Percentiles rank a stretch among this genome's conserved stretches.
phyloP scores from a whole-genome alignment of 1,140 invertebrate species.

The Eriocheir sinensis region DNA sequence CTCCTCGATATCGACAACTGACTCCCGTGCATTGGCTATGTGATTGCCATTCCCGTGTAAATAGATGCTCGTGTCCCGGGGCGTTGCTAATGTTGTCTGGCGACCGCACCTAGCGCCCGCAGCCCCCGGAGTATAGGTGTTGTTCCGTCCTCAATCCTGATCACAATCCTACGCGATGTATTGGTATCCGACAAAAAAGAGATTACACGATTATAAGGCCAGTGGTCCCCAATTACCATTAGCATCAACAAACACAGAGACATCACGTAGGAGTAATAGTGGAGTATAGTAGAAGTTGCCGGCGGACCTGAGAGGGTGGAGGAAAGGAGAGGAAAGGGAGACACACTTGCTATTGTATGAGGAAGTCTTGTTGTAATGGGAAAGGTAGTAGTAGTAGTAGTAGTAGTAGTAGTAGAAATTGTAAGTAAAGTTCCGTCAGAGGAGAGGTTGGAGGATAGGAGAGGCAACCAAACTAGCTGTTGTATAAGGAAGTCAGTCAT shows the following conservation, averaged over 20 bases:
- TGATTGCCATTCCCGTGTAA: background rate
- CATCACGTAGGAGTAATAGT: background rate
- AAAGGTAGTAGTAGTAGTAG: no score
- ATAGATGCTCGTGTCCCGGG: background rate
- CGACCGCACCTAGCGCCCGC: background rate
- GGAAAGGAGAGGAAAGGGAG: no score
- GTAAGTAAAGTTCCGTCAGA: no score
- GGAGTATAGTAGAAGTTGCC: background rate
- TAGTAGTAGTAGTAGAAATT: no score
- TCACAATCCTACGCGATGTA: background rate
- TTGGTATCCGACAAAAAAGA: background rate
- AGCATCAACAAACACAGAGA: background rate
- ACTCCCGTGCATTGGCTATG: background rate
- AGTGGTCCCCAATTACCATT: conserved; percentile 12
- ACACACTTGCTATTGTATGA: no score
- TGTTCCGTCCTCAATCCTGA: background rate
- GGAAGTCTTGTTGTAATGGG: no score
- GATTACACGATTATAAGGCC: background rate
- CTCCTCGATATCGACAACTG: background rate
- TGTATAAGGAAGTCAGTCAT: no score
- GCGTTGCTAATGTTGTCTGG: no score
- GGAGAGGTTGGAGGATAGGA: no score
- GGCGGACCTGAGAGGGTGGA: no score
- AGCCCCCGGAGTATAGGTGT: background rate
- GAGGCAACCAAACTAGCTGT: no score